phyloP scores from a whole-genome alignment of 2,797 vertebrate species.

The Steatocranus sp. region DNA sequence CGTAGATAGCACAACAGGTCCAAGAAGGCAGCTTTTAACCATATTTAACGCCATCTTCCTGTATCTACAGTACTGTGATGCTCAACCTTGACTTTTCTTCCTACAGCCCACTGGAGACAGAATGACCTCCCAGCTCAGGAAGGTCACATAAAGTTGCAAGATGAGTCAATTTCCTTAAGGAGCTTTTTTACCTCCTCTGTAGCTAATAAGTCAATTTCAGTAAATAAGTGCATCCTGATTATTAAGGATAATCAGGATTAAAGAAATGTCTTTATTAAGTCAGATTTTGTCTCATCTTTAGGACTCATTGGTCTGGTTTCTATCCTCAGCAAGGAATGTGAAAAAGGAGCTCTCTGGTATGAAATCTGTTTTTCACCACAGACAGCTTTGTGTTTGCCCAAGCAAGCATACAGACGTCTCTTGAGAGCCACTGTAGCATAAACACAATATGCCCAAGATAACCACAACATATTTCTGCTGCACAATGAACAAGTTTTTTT shows the following conservation, averaged over 20 bases:
- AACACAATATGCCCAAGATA: conserved; percentile 35
- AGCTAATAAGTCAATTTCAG: not conserved
- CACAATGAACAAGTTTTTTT: not conserved
- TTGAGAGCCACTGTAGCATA: conserved; percentile 24
- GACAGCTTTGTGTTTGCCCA: conserved; percentile 19
- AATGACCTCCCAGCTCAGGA: not conserved
- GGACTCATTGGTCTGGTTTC: not conserved
- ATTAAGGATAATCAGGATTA: not conserved
- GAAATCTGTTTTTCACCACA: conserved; percentile 11
- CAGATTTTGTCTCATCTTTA: not conserved
- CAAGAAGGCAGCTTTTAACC: not conserved
- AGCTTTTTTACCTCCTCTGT: not conserved
- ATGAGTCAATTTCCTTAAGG: conserved; percentile 6
- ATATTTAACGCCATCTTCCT: not conserved
- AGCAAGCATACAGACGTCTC: conserved; percentile 9
- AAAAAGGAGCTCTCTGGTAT: not conserved
- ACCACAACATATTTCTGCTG: conserved; percentile 3
- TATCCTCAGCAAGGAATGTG: not conserved
- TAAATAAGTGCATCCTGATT: not conserved
- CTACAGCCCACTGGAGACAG: not conserved
- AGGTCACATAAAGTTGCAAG: not conserved
- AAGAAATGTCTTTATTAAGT: not conserved
- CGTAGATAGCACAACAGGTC: not conserved
- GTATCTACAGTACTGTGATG: not conserved
- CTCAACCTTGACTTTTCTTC: conserved; percentile 4